Conservation (phyloP, 2,888 invertebrate species). For the Drosophila infuscata region DNA sequence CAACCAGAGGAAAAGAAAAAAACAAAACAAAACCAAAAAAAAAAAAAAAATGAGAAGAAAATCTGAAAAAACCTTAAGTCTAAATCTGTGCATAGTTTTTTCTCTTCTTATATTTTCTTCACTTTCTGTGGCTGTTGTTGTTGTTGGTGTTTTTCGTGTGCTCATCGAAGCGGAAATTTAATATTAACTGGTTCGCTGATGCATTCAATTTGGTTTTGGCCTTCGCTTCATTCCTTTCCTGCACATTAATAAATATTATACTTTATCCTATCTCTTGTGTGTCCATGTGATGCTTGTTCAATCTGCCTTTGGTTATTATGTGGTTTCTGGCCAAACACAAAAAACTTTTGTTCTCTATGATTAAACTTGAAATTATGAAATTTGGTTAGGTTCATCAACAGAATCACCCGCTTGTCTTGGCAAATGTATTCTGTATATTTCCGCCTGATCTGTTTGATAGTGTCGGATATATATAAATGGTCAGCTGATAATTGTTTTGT, state of each 20-base stretch:
- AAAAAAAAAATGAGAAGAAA: not conserved
- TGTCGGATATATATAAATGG: conserved; percentile 17
- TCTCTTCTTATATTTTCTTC: conserved; percentile 20
- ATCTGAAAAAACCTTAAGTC: conserved; percentile 45
- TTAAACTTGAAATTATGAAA: conserved; percentile 24
- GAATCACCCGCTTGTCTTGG: not conserved
- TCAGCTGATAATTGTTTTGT: conserved; percentile 36
- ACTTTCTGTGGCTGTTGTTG: conserved; percentile 21
- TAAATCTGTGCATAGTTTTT: conserved; percentile 64
- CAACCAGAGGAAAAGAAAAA: conserved; percentile 25
- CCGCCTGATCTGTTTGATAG: conserved; percentile 1
- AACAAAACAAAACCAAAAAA: not conserved
- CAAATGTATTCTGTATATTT: conserved; percentile 5
- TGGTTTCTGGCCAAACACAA: conserved; percentile 43
- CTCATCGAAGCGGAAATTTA: conserved; percentile 74
- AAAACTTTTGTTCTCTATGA: conserved; percentile 18
- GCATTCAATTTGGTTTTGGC: conserved; percentile 68
- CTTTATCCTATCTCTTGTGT: conserved; percentile 25
- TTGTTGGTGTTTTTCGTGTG: conserved; percentile 38
- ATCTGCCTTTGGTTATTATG: conserved; percentile 49
- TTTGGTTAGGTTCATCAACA: not conserved
- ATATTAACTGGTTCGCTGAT: conserved; percentile 79
- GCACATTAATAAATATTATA: conserved; percentile 74
- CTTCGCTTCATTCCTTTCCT: conserved; percentile 21
- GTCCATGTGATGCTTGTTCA: conserved; percentile 33